These are phyloP conservation scores for Patella depressa DNA, from an alignment of 2,888 invertebrate genomes.

Conservation along the genomic window DNA sequence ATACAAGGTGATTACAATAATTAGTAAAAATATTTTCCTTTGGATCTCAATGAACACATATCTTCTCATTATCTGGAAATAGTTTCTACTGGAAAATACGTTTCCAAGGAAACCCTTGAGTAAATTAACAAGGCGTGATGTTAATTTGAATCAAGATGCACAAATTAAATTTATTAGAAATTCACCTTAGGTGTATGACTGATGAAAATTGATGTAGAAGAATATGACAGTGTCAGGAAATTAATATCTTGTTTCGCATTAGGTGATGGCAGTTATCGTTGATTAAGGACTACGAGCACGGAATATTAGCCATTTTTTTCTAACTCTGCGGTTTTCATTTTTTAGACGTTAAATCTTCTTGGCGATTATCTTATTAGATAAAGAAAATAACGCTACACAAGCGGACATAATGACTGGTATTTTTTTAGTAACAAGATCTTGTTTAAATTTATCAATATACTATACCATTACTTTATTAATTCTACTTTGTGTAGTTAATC, in stretches of 20 bases:
- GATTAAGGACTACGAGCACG: too few relatives aligned
- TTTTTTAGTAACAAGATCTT: too few relatives aligned
- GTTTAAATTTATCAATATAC: too few relatives aligned
- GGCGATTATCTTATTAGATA: too few relatives aligned
- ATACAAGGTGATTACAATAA: constrained; percentile 1
- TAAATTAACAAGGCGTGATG: background rate
- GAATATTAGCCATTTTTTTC: too few relatives aligned
- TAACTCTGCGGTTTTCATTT: too few relatives aligned
- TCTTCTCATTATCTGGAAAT: background rate
- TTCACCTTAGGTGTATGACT: background rate
- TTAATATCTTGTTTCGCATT: background rate
- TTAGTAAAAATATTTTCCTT: constrained; percentile 4
- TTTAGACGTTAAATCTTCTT: too few relatives aligned
- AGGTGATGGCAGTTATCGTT: too few relatives aligned
- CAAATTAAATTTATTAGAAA: constrained; percentile 1
- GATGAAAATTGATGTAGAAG: background rate
- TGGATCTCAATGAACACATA: background rate
- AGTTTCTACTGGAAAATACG: background rate
- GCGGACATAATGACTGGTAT: too few relatives aligned
- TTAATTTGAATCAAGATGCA: constrained; percentile 9
- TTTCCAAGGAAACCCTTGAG: constrained; percentile 5
- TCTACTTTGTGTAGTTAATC: too few relatives aligned
- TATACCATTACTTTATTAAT: too few relatives aligned
- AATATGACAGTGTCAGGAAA: background rate
- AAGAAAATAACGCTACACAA: too few relatives aligned